Percentiles rank a stretch among this genome's conserved stretches.
These are phyloP conservation scores for Pteronura brasiliensis DNA, from an alignment of 2,113 vertebrate genomes.

Conservation along the genomic window DNA sequence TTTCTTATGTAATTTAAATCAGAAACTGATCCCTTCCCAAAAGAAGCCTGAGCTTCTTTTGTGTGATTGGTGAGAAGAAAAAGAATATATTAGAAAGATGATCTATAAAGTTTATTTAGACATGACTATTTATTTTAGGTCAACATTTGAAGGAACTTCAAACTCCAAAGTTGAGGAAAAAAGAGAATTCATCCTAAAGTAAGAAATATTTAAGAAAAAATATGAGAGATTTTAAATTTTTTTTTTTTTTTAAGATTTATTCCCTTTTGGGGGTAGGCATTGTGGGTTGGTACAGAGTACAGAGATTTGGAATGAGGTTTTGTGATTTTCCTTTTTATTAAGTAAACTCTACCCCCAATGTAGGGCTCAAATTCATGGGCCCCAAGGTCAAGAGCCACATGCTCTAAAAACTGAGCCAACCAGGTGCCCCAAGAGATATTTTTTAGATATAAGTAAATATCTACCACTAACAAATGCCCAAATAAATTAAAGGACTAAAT, in stretches of 20 bases:
- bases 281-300: neutral
- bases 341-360: neutral
- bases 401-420: neutral
- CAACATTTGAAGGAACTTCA: neutral
- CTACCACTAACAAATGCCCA: constrained; percentile 9
- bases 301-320: neutral
- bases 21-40: constrained; percentile 25
- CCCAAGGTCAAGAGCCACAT: neutral
- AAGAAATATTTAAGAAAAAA: constrained; percentile 22
- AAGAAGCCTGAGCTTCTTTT: constrained; percentile 30
- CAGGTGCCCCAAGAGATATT: neutral
- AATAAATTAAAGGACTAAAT: neutral
- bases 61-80: constrained; percentile 24
- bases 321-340: neutral
- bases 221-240: neutral
- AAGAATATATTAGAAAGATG: constrained; percentile 39
- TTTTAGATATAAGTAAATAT: constrained; percentile 26
- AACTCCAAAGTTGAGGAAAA: constrained; percentile 26
- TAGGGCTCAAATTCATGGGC: neutral
- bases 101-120: constrained; percentile 21
- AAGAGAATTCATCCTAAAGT: neutral
- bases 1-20: constrained; percentile 47
- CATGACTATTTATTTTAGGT: constrained; percentile 13
- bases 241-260: neutral
- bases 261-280: neutral